Evolutionary conservation across 2,888 invertebrate genomes (phyloP).

Genomic region (Pristionchus entomophagus): DNA sequence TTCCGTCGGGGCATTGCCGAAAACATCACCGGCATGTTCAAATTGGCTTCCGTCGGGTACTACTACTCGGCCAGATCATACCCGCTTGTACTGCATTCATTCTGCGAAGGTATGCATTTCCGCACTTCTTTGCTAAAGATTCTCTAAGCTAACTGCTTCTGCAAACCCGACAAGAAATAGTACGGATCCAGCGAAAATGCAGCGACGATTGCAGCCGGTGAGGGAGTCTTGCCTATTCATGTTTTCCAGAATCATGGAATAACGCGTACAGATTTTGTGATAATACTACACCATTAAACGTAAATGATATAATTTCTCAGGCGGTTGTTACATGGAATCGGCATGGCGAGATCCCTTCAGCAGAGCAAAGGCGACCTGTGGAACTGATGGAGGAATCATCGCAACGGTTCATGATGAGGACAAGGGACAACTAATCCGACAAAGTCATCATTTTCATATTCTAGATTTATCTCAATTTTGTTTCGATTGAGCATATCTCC

Average conservation of each 20-base stretch:
- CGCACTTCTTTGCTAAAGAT: too few species aligned
- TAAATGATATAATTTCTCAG: too few species aligned
- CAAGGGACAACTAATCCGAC: background rate
- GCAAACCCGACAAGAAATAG: background rate
- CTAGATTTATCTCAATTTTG: too few species aligned
- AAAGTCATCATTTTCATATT: too few species aligned
- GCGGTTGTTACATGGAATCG: background rate
- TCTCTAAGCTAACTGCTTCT: background rate
- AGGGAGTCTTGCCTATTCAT: background rate
- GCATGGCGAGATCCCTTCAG: too few species aligned
- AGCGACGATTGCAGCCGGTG: background rate
- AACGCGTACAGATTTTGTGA: too few species aligned
- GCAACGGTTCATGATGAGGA: background rate
- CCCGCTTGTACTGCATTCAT: background rate
- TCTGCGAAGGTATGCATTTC: background rate
- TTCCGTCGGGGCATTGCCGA: too few species aligned
- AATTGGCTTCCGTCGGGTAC: background rate
- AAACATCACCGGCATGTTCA: too few species aligned
- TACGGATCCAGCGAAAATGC: background rate
- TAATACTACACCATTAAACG: too few species aligned
- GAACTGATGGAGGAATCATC: background rate
- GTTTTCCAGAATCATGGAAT: too few species aligned
- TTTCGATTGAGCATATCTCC: too few species aligned
- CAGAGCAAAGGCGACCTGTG: background rate
- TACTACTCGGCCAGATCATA: background rate